Evolutionary conservation across 2,888 invertebrate genomes (phyloP), one percentile per base, ranked within the genome.

Genomic region (Cryptosula pallasiana): DNA sequence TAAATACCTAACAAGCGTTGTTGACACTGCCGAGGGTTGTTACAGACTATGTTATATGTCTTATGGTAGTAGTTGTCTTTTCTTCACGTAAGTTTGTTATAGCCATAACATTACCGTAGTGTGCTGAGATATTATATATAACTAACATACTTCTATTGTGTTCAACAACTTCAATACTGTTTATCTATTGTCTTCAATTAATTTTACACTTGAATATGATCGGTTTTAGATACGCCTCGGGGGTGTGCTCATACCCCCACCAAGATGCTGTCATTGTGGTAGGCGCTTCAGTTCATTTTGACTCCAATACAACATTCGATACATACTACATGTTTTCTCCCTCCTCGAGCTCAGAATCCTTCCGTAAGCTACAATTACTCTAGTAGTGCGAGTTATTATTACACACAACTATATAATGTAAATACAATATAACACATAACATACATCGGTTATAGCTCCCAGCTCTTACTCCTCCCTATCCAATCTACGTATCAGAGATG

Each of bases 401-500:
- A 13, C 9, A 45, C n/a, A n/a, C n/a, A n/a, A n/a, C n/a, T n/a
- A n/a, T n/a, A n/a, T n/a, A n/a, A n/a, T n/a, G n/a, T n/a, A n/a
- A n/a, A n/a, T n/a, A n/a, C n/a, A n/a, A n/a, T n/a, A n/a, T n/a
- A n/a, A n/a, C n/a, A n/a, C n/a, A n/a, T n/a, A n/a, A n/a, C n/a
- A n/a, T n/a, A n/a, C n/a, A n/a, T 45, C 45, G 5, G 45, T 45
- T 45, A 45, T 20, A 45, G 45, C 45, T 13, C 20, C 45, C 20
- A 45, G 45, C 45, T 45, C 45, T 20, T 45, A 45, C 45, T 63
- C 63, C 2, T 9, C 2, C 5, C 63, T 63, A 3, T 25, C 27
- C 32, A 27, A 63, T n/a, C 63, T 63, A n/a, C 3, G 27, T 5
- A 63, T 63, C 2, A 63, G 9, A 63, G 63, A 63, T 34, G 63